A percentile compares a stretch with the other conserved stretches of the same genome.
These are phyloP conservation scores for Rhincodon typus DNA, from an alignment of 2,797 vertebrate genomes.

Conservation along the genomic window DNA sequence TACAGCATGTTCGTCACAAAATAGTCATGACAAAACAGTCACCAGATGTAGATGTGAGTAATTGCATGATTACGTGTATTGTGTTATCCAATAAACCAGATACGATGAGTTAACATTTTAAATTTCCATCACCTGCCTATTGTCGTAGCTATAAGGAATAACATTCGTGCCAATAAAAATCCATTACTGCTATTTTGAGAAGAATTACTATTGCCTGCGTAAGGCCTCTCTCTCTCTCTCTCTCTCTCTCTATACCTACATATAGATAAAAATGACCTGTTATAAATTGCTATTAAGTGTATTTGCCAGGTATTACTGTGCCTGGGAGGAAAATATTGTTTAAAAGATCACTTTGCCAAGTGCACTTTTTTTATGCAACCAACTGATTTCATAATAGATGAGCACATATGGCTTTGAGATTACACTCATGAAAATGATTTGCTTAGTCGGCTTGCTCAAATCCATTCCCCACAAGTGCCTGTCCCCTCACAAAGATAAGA, in stretches of 20 bases:
- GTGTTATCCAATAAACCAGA: slow-evolving; percentile 12
- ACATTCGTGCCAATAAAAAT: background rate
- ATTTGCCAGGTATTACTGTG: background rate
- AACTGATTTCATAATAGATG: background rate
- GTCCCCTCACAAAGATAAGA: background rate
- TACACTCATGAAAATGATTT: slow-evolving; percentile 11
- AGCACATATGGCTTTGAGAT: slow-evolving; percentile 14
- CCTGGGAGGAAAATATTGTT: background rate
- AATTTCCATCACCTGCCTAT: slow-evolving; percentile 23
- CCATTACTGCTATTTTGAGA: background rate
- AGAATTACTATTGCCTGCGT: background rate
- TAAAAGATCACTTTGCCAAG: background rate
- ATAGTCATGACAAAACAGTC: slow-evolving; percentile 13
- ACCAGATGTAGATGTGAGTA: slow-evolving; percentile 27
- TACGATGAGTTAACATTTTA: background rate
- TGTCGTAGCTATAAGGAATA: background rate
- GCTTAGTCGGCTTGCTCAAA: background rate
- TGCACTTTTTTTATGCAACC: background rate
- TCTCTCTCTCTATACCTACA: background rate
- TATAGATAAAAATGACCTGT: background rate
- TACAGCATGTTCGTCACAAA: slow-evolving; percentile 25
- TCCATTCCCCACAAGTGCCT: background rate
- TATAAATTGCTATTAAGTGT: background rate
- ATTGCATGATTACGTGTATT: slow-evolving; percentile 7
- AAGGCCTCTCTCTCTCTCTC: too few relatives aligned